Evolutionary conservation across 2,113 vertebrate genomes (phyloP).

Genomic region (Axis porcinus): DNA sequence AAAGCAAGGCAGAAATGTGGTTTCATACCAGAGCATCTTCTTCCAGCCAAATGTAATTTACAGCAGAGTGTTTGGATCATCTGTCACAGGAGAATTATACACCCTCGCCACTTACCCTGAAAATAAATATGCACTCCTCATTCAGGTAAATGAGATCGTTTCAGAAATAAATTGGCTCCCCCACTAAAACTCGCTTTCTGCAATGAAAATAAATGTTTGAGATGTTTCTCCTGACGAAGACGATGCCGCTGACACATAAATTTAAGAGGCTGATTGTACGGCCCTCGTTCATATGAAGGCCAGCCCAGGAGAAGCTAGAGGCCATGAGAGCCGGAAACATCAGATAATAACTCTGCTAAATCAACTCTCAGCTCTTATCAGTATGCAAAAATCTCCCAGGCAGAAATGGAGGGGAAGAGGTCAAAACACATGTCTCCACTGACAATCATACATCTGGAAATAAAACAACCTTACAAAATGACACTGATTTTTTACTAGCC

Average conservation of each 20-base stretch:
- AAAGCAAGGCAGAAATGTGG: constrained; percentile 39
- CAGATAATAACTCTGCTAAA: not conserved
- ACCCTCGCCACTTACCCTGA: constrained; percentile 53
- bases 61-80: constrained; percentile 53
- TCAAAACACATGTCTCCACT: not conserved
- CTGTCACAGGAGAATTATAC: constrained; percentile 69
- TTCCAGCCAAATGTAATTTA: constrained; percentile 55
- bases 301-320: not conserved
- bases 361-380: not conserved
- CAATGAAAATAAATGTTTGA: constrained; percentile 53
- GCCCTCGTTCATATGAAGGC: not conserved
- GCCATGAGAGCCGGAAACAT: not conserved
- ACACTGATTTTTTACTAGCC: not conserved
- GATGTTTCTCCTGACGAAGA: constrained; percentile 41
- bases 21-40: constrained; percentile 46
- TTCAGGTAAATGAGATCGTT: constrained; percentile 48
- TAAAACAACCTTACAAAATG: not conserved
- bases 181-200: constrained; percentile 37
- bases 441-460: not conserved
- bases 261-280: not conserved
- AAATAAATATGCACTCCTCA: constrained; percentile 57
- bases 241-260: not conserved
- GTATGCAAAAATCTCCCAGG: constrained; percentile 5
- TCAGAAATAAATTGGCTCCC: constrained; percentile 59
- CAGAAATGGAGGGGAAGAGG: not conserved